Evolutionary conservation across 1,140 invertebrate genomes (phyloP), one percentile per base, ranked within the genome.

Genomic region (Apolygus lucorum): DNA sequence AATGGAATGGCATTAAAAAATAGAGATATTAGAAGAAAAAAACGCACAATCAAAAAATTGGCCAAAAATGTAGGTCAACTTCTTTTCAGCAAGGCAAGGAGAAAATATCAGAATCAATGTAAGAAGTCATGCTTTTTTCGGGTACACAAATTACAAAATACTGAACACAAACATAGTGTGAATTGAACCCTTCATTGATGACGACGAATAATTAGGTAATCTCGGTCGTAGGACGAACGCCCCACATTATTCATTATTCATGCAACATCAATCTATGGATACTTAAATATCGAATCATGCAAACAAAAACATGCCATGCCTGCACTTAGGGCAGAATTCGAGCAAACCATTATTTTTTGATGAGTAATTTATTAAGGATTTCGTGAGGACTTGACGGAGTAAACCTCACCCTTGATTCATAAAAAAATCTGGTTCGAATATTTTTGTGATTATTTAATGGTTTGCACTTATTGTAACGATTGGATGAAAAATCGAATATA

Each of bases 21-120:
- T 77, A 75, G 75, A 76, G 75, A 74, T 77, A 81, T 82, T 78
- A 80, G 77, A 73, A 70, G 67, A 73, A 68, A 69, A n/a, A 72
- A 83, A 81, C 79, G 81, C 81, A 86, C 84, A 88, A 87, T 84
- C 86, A 88, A 75, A 74, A 49, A 72, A 72, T 72, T 88, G 85
- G 87, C 86, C 86, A 88, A 88, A 89, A 90, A 90, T 88, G 88
- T 89, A 89, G 88, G 89, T 90, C 89, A 91, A 90, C 88, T 90
- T 90, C 88, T 90, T 89, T 87, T 90, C 86, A 88, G 87, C 87
- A 79, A 81, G 77, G 75, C 75, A 77, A 78, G 64, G 72, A 69
- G 70, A 75, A 34, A 74, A 70, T 70, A 25, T 68, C 65, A 63
- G 52, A 73, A 72, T 52, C 70, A 52, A 72, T 71, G 28, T 62